Conservation (phyloP, 2,888 invertebrate species). For the Pterobdella sp. region DNA sequence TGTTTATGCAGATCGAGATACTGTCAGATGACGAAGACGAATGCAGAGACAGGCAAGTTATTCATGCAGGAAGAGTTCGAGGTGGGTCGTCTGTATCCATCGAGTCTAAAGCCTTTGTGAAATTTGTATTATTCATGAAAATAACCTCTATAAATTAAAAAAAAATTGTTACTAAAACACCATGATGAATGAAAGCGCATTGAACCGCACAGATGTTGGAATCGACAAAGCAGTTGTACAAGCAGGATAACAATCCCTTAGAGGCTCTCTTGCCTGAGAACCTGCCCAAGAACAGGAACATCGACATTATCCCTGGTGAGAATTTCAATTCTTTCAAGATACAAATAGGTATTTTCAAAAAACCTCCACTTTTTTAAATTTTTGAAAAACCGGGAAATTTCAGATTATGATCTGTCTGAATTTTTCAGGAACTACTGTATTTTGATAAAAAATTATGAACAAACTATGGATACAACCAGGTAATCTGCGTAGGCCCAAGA, state of each 20-base stretch:
- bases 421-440: neutral
- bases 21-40: slow-evolving; percentile 32
- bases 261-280: slow-evolving; percentile 36
- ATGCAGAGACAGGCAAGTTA: slow-evolving; percentile 35
- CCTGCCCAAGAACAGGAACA: slow-evolving; percentile 35
- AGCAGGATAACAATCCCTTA: slow-evolving; percentile 28
- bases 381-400: too few species aligned
- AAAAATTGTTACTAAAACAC: too few species aligned
- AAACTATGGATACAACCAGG: too few species aligned
- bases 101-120: too few species aligned
- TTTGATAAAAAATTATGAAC: neutral
- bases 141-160: too few species aligned
- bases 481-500: neutral
- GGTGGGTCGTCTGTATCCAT: slow-evolving; percentile 31
- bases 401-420: neutral
- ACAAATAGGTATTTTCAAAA: too few species aligned
- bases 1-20: slow-evolving; percentile 19
- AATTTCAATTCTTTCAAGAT: too few species aligned
- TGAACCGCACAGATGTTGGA: slow-evolving; percentile 8
- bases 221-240: slow-evolving; percentile 21
- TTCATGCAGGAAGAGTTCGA: slow-evolving; percentile 36
- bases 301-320: too few species aligned
- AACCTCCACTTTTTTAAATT: too few species aligned
- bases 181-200: too few species aligned
- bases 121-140: too few species aligned